Conservation (phyloP, 2,888 invertebrate species). For the Cyaniris semiargus region DNA sequence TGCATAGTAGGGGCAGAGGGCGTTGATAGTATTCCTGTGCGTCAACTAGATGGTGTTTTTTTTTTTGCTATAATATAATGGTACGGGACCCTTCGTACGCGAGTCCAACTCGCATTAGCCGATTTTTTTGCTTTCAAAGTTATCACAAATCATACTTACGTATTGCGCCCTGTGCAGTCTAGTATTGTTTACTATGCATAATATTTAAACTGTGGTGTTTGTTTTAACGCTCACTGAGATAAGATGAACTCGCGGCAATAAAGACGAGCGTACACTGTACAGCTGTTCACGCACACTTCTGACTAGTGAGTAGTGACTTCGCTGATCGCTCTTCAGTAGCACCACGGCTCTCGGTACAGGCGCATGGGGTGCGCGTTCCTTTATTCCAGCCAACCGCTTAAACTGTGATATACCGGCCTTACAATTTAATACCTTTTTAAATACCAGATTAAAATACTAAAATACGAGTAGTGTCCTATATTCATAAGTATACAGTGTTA, state of each 20-base stretch:
- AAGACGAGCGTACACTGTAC: not conserved
- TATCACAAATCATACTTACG: too few relatives aligned
- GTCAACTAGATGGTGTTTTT: too few relatives aligned
- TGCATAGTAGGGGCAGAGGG: too few relatives aligned
- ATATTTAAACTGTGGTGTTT: not conserved
- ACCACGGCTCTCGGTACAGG: not conserved
- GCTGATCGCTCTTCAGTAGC: conserved; percentile 7
- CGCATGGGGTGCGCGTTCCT: conserved; percentile 21
- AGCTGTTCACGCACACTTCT: not conserved
- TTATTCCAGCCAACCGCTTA: conserved; percentile 30
- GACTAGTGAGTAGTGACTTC: too few relatives aligned
- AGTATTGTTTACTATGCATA: not conserved
- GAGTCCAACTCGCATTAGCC: too few relatives aligned
- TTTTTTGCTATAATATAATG: too few relatives aligned
- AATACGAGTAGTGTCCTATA: not conserved
- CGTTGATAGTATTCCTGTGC: too few relatives aligned
- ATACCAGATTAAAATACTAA: not conserved
- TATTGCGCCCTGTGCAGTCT: too few relatives aligned
- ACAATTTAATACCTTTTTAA: conserved; percentile 15
- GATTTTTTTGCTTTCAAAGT: too few relatives aligned
- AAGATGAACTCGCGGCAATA: conserved; percentile 16
- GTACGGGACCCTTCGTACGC: too few relatives aligned
- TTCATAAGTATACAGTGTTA: not conserved
- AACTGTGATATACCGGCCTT: conserved; percentile 39
- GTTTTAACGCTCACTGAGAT: conserved; percentile 4